Evolutionary conservation across 2,113 vertebrate genomes (phyloP).

Genomic region (Crocuta crocuta): DNA sequence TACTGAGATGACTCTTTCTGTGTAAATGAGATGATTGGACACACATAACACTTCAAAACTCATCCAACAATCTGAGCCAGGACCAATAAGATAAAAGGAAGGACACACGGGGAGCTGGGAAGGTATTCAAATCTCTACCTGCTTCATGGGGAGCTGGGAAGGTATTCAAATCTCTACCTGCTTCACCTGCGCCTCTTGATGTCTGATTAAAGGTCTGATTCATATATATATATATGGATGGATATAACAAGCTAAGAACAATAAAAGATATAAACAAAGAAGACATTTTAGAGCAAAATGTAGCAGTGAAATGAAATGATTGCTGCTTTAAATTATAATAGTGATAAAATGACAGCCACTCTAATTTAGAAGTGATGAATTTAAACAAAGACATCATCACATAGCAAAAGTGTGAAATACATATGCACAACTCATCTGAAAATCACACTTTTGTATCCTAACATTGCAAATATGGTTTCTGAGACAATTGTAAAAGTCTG

Average conservation of each 20-base stretch:
- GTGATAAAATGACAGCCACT: neutral
- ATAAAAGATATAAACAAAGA: neutral
- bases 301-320: neutral
- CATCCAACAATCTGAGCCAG: neutral
- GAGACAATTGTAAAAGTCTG: neutral
- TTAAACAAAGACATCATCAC: neutral
- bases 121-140: no score
- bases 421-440: neutral
- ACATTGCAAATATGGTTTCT: neutral
- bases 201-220: neutral
- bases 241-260: neutral
- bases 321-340: neutral
- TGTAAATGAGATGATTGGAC: neutral
- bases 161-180: no score
- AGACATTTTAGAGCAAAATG: neutral
- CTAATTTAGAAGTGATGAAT: slow-evolving; percentile 15
- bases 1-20: neutral
- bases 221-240: neutral
- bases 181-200: neutral
- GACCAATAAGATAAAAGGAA: neutral
- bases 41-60: neutral
- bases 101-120: no score
- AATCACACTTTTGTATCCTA: neutral
- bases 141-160: neutral
- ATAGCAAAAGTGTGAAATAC: neutral